A percentile compares a stretch with the other conserved stretches of the same genome.
These are phyloP conservation scores for Diceros bicornis DNA, from an alignment of 2,797 vertebrate species.

Conservation along the genomic window DNA sequence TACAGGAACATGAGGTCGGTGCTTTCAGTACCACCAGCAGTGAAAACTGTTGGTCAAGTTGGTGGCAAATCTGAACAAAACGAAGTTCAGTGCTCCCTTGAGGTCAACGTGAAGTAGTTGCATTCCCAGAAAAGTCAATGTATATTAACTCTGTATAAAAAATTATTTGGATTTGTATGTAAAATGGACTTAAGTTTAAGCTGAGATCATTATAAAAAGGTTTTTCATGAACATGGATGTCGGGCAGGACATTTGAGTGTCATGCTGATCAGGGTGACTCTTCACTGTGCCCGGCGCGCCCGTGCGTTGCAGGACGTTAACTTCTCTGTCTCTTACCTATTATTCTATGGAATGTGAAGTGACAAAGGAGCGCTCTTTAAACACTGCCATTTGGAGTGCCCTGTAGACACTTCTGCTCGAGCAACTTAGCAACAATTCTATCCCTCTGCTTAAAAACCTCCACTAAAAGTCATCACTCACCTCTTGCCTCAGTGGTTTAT, in stretches of 20 bases:
- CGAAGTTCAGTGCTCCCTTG: neutral
- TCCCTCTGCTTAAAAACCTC: constrained; percentile 51
- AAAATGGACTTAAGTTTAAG: constrained; percentile 24
- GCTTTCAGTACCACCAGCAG: neutral
- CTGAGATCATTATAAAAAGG: neutral
- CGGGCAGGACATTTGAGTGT: neutral
- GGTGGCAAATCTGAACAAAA: neutral
- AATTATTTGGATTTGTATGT: neutral
- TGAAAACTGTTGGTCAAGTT: neutral
- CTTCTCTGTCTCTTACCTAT: neutral
- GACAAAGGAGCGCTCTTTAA: constrained; percentile 51
- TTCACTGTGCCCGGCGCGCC: neutral
- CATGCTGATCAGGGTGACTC: neutral
- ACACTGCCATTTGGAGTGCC: constrained; percentile 44
- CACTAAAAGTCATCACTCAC: constrained; percentile 45
- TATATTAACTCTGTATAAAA: neutral
- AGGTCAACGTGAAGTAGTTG: neutral
- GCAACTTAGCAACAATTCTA: constrained; percentile 58
- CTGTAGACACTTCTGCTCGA: constrained; percentile 63
- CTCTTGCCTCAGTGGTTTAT: constrained; percentile 34
- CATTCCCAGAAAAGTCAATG: neutral
- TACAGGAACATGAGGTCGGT: neutral
- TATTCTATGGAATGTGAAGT: neutral
- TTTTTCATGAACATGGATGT: neutral
- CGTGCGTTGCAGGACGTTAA: neutral